Evolutionary conservation across 1,140 invertebrate species (phyloP).

Genomic region (Grapholita molesta): DNA sequence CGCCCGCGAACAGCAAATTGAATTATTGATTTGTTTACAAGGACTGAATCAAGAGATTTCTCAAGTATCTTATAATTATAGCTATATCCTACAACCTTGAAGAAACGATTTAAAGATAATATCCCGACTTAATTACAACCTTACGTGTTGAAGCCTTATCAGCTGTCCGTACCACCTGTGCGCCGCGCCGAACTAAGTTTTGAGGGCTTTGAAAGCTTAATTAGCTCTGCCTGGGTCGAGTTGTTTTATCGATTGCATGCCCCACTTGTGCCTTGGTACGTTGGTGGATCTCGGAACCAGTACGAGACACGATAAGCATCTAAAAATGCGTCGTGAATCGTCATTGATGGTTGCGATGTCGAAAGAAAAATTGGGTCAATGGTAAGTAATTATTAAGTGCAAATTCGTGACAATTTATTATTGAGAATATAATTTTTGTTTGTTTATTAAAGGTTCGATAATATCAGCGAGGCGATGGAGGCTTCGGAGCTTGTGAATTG

Average conservation of each 20-base stretch:
- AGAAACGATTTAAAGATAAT: slow-evolving; percentile 69
- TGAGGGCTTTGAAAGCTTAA: slow-evolving; percentile 62
- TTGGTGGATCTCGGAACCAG: slow-evolving; percentile 28
- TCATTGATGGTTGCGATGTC: slow-evolving; percentile 43
- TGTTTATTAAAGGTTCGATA: slow-evolving; percentile 35
- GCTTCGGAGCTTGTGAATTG: slow-evolving; percentile 47
- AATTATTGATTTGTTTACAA: slow-evolving; percentile 77
- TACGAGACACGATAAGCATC: slow-evolving; percentile 51
- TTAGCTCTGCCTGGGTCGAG: slow-evolving; percentile 44
- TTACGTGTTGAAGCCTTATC: slow-evolving; percentile 68
- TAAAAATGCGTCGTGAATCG: slow-evolving; percentile 52
- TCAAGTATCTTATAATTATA: slow-evolving; percentile 45
- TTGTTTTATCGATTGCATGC: slow-evolving; percentile 69
- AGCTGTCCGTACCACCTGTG: slow-evolving; percentile 57
- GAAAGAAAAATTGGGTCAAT: slow-evolving; percentile 40
- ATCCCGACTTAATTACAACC: slow-evolving; percentile 63
- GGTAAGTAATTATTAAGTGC: slow-evolving; percentile 40
- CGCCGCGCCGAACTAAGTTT: slow-evolving; percentile 45
- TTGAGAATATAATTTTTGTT: slow-evolving; percentile 24
- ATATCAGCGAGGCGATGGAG: slow-evolving; percentile 24
- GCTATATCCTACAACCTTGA: slow-evolving; percentile 64
- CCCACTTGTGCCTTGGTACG: slow-evolving; percentile 46
- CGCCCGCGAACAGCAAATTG: slow-evolving; percentile 59
- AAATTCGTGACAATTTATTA: slow-evolving; percentile 2
- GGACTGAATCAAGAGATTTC: slow-evolving; percentile 45